Percentiles rank a stretch among this genome's conserved stretches.
phyloP scores from a whole-genome alignment of 2,888 invertebrate genomes.

The Volucella inanis region DNA sequence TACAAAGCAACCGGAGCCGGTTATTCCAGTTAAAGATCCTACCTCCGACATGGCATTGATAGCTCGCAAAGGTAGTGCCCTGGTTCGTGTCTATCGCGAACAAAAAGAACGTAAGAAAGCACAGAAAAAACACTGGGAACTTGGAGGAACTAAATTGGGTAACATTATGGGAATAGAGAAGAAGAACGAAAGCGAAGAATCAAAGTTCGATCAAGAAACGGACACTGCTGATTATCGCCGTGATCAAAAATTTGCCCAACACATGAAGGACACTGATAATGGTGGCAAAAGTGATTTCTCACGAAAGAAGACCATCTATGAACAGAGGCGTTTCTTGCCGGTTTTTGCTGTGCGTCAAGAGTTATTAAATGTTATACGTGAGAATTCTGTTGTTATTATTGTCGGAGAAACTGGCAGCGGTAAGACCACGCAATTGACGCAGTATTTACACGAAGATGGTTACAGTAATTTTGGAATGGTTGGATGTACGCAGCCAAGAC shows the following conservation, averaged over 20 bases:
- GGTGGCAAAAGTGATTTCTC: conserved; percentile 92
- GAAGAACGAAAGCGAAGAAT: conserved; percentile 91
- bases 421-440: conserved; percentile 98
- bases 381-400: conserved; percentile 97
- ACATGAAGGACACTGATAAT: conserved; percentile 89
- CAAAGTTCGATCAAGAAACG: conserved; percentile 85
- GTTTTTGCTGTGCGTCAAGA: conserved; percentile 98
- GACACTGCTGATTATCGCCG: conserved; percentile 94
- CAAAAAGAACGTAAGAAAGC: conserved; percentile 98
- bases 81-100: conserved; percentile 95
- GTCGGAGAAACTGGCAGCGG: conserved; percentile 87
- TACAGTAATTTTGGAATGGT: conserved; percentile 96
- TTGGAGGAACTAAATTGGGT: conserved; percentile 93
- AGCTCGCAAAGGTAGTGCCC: conserved; percentile 95
- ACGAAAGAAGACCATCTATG: conserved; percentile 90
- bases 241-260: conserved; percentile 98
- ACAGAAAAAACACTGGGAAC: conserved; percentile 99
- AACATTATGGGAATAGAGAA: conserved; percentile 97
- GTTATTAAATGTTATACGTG: conserved; percentile 93
- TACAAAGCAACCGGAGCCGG: conserved; percentile 99
- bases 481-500: conserved; percentile 98
- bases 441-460: conserved; percentile 98
- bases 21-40: conserved; percentile 97
- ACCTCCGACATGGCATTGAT: conserved; percentile 99
- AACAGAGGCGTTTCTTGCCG: conserved; percentile 96